These are phyloP conservation scores for Ectropis crepuscularia DNA, from an alignment of 2,888 invertebrate genomes.

Conservation along the genomic window DNA sequence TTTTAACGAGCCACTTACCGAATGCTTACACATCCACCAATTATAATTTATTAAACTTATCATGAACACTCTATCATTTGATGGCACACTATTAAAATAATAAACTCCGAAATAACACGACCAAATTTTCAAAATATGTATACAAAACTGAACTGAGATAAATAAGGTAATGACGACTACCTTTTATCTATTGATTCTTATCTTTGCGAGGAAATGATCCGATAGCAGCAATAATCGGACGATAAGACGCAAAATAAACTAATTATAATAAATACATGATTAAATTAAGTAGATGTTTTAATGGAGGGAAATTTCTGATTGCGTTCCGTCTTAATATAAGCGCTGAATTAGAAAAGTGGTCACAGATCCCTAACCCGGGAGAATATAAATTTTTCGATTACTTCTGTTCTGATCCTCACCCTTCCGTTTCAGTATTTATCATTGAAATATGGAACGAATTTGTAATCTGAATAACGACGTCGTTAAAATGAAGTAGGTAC, in stretches of 20 bases:
- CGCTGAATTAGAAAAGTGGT: slow-evolving; percentile 23
- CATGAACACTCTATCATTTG: background rate
- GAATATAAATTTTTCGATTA: slow-evolving; percentile 25
- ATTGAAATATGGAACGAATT: slow-evolving; percentile 16
- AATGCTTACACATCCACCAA: background rate
- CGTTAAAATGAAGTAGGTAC: background rate
- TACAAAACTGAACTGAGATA: slow-evolving; percentile 57
- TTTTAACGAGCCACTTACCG: slow-evolving; percentile 11
- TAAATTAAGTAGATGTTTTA: slow-evolving; percentile 5
- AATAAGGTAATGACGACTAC: slow-evolving; percentile 56
- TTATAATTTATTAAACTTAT: background rate
- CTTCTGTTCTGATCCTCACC: slow-evolving; percentile 1
- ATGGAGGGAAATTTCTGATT: slow-evolving; percentile 9
- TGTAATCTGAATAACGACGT: slow-evolving; percentile 3
- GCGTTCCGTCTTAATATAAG: slow-evolving; percentile 10
- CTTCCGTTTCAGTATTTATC: slow-evolving; percentile 7
- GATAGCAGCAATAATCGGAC: slow-evolving; percentile 32
- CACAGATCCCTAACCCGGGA: background rate
- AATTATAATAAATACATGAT: slow-evolving; percentile 27
- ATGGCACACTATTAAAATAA: background rate
- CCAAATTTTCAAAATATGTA: slow-evolving; percentile 50
- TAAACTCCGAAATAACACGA: slow-evolving; percentile 44
- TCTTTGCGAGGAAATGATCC: slow-evolving; percentile 65
- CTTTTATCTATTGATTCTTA: slow-evolving; percentile 67
- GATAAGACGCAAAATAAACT: slow-evolving; percentile 30